Evolutionary conservation across 2,113 vertebrate species (phyloP), one percentile per base, ranked within the genome.

Genomic region (Noturus placidus): DNA sequence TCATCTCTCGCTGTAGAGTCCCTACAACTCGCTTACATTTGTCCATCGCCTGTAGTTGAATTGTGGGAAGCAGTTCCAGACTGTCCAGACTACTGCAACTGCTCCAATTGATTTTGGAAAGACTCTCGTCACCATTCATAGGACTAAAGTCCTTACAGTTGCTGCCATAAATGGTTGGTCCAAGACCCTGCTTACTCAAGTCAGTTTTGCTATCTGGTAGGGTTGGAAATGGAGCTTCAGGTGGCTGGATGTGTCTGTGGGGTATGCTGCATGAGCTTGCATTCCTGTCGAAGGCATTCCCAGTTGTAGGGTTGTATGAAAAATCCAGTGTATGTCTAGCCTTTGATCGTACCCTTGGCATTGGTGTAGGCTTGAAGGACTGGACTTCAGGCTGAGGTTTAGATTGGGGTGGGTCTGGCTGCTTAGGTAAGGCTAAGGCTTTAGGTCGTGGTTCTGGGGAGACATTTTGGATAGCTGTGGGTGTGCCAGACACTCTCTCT

Each of bases 1-100:
- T 99, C 97, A 99, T 97, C 96, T 99, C 98, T 63, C 97, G 94
- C 95, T 99, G 98, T 74, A 98, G 95, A 86, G 97, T 98, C 91
- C 98, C 98, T 20, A 92, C 95, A 52, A 96, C 97, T 91, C 96
- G 96, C 92, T 91, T 94, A 88, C 94, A 93, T 86, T 92, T 93
- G 93, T 97, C 97, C 0, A 96, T 92, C 83, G 93, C 91, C 76
- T 88, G 92, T 30, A 72, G 91, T 79, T 95, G 95, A 86, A 95
- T 94, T 87, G 88, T 87, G 42, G 79, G 93, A 86, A 95, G 95
- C 5, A 92, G 94, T 77, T 96, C 95, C 86, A 96, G 92, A 89
- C 96, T 95, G 93, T 95, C 94, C 91, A 95, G 91, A 87, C 92
- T 94, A 83, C 92, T 96, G 87, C 95, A 94, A 94, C 97, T 97